Base-by-base conservation (phyloP, 1,140 invertebrate genomes). In the Eueides isabella region DNA sequence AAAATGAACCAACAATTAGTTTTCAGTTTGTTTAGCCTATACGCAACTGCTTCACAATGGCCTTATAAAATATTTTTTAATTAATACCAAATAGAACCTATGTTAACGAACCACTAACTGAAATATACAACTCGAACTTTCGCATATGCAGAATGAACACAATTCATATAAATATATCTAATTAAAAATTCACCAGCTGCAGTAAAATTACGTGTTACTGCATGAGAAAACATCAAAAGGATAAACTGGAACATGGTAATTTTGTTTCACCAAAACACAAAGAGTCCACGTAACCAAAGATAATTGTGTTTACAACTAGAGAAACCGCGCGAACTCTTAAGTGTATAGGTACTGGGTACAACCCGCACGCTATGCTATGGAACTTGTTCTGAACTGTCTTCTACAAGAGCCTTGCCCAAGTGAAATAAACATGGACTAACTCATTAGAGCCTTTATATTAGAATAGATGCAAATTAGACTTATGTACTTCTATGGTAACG, bases 201-300 rank as follows among this genome's bases (percentile, higher is more conserved):
- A 44, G 16, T 44, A 44, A 19, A 55, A 55, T 55, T 26, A 11
- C 48, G 2, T 11, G 23, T 14, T 26, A 23, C 48, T 12, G 48
- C 48, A 26, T 55, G 19, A 55, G n/a, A 55, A 4, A 26, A 55
- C 48, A 4, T 55, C 48, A 55, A 23, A 55, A 55, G 23, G 19
- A 9, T 14, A 55, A 55, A 26, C 9, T 23, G 11, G 12, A 55
- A 55, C 48, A 26, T 55, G 19, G 19, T 55, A 55, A 55, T 55
- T 55, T 55, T 55, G 19, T 55, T 55, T 26, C 19, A 11, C 23
- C 48, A 26, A 7, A 23, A 55, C 48, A 55, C 48, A 55, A 55
- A 55, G 48, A 55, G 48, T 55, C 16, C 48, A 55, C 48, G 48
- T 55, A 55, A 55, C 23, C 48, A 55, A 55, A 55, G 48, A 55